A percentile compares a stretch with the other conserved stretches of the same genome.
These are phyloP conservation scores for Peucedramus taeniatus DNA, from an alignment of 2,113 vertebrate species.

Conservation along the genomic window DNA sequence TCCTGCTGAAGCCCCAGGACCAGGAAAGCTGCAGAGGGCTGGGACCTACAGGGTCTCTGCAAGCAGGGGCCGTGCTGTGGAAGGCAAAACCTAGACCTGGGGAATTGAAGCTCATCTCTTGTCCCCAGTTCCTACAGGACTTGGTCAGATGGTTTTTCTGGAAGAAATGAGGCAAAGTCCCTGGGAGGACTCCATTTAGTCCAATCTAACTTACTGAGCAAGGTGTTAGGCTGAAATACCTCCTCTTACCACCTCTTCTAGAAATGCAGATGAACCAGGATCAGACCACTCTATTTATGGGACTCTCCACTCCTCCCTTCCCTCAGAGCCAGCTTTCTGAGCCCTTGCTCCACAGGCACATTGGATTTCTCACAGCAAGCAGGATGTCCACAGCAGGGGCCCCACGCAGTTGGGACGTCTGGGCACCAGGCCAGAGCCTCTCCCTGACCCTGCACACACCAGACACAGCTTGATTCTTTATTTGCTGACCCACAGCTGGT, in stretches of 20 bases:
- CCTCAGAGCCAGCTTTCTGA: neutral
- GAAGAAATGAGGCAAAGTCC: neutral
- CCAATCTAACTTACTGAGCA: neutral
- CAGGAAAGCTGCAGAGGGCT: neutral
- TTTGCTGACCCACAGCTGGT: neutral
- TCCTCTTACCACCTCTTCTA: neutral
- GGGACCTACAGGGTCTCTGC: neutral
- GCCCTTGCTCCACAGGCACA: neutral
- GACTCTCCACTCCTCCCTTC: neutral
- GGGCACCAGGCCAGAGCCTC: neutral
- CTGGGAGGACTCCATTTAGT: neutral
- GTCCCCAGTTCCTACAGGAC: neutral
- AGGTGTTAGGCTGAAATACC: neutral
- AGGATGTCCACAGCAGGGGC: neutral
- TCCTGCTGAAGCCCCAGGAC: neutral
- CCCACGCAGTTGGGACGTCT: neutral
- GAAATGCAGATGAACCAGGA: neutral
- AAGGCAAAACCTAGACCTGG: neutral
- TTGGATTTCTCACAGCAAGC: neutral
- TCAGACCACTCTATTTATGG: neutral
- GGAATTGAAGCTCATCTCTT: neutral
- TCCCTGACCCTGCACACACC: neutral
- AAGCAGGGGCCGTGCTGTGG: neutral
- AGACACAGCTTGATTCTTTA: neutral
- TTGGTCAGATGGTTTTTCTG: neutral